These are phyloP conservation scores for Tineola bisselliella DNA, from an alignment of 2,888 invertebrate species.

Conservation along the genomic window DNA sequence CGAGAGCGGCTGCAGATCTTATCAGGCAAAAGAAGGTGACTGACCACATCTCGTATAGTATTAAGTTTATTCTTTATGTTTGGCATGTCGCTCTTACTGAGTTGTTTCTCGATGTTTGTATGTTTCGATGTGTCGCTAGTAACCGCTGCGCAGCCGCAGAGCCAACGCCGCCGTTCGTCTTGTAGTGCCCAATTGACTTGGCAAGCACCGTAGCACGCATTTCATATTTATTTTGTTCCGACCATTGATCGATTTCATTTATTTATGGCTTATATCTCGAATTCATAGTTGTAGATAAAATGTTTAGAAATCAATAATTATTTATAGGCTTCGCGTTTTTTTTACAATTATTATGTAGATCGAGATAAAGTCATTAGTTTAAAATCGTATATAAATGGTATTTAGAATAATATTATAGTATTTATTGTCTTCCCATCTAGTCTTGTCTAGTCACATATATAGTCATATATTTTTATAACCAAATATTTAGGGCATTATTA, in stretches of 20 bases:
- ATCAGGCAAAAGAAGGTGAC: constrained; percentile 46
- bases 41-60: constrained; percentile 64
- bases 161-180: constrained; percentile 50
- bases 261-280: background rate
- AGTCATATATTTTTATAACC: constrained; percentile 20
- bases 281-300: background rate
- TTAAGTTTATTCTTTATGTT: constrained; percentile 59
- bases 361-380: too few species aligned
- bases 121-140: constrained; percentile 43
- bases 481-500: constrained; percentile 8
- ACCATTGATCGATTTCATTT: background rate
- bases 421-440: constrained; percentile 28
- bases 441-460: constrained; percentile 48
- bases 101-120: constrained; percentile 56
- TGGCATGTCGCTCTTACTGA: constrained; percentile 65
- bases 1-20: constrained; percentile 33
- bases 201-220: constrained; percentile 34
- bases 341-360: too few species aligned
- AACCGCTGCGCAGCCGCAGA: constrained; percentile 24
- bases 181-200: constrained; percentile 52
- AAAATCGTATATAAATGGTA: background rate
- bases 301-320: too few species aligned
- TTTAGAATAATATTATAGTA: background rate
- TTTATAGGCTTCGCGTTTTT: too few species aligned
- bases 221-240: background rate